These are phyloP conservation scores for Hippocampus guttulatus DNA, from an alignment of 2,113 vertebrate species.

Conservation along the genomic window DNA sequence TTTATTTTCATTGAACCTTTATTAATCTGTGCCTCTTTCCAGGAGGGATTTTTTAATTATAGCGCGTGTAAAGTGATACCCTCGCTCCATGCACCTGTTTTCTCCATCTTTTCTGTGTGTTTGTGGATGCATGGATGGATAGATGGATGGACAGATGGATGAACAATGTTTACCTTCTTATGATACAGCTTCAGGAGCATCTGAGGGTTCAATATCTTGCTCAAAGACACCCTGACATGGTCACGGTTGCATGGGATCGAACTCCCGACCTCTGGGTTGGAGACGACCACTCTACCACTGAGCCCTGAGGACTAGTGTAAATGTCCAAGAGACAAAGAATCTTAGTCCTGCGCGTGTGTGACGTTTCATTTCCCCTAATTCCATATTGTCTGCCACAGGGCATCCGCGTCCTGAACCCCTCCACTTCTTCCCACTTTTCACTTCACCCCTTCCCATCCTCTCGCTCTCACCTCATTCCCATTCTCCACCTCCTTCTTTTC, in stretches of 20 bases:
- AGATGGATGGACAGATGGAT: too few species aligned
- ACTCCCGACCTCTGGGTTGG: too few species aligned
- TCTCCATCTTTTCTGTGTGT: slow-evolving; percentile 18
- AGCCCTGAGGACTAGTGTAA: slow-evolving; percentile 16
- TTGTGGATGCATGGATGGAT: background rate
- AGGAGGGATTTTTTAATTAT: slow-evolving; percentile 57
- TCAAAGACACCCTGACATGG: too few species aligned
- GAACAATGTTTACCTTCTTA: too few species aligned
- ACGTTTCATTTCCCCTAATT: slow-evolving; percentile 78
- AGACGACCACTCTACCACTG: too few species aligned
- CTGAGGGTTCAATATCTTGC: too few species aligned
- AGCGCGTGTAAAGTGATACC: slow-evolving; percentile 33
- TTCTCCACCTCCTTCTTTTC: slow-evolving; percentile 61
- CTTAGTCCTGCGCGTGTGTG: slow-evolving; percentile 49
- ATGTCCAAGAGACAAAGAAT: slow-evolving; percentile 37
- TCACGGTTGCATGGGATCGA: too few species aligned
- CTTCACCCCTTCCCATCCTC: slow-evolving; percentile 37
- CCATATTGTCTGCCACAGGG: slow-evolving; percentile 74
- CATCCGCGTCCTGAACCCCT: slow-evolving; percentile 55
- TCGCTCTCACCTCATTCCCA: slow-evolving; percentile 51
- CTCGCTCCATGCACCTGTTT: slow-evolving; percentile 8
- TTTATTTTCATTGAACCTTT: slow-evolving; percentile 65
- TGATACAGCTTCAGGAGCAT: too few species aligned
- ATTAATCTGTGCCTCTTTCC: slow-evolving; percentile 52
- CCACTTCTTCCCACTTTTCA: slow-evolving; percentile 49